Evolutionary conservation across 2,113 vertebrate species (phyloP).

Genomic region (Pelvicachromis taeniatus): DNA sequence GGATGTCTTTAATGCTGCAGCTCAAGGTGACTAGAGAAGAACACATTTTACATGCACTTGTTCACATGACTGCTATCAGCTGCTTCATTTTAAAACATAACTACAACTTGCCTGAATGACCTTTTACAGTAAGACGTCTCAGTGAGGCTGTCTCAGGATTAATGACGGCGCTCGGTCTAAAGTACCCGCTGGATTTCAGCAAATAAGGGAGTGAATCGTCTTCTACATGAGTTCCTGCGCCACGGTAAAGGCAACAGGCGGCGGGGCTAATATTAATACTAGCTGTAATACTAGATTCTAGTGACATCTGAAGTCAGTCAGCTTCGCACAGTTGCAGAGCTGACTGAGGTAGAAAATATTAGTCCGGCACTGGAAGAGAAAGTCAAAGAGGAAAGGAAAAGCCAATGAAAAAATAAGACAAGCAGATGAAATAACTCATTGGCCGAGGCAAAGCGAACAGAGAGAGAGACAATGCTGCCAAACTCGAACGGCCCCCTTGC

Average conservation of each 20-base stretch:
- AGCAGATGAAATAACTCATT: constrained; percentile 22
- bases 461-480: not conserved
- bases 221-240: not conserved
- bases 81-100: not conserved
- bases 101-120: not conserved
- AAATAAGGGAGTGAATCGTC: not conserved
- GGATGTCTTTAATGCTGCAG: not conserved
- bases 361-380: constrained; percentile 60
- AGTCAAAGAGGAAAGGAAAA: constrained; percentile 5
- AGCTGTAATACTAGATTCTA: not conserved
- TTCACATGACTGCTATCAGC: not conserved
- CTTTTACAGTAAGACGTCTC: not conserved
- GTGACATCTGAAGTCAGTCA: constrained; percentile 3
- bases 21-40: not conserved
- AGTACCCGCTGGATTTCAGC: not conserved
- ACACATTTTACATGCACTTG: not conserved
- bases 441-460: not conserved
- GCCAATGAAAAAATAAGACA: constrained; percentile 20
- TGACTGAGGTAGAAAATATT: constrained; percentile 69
- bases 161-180: not conserved
- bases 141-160: not conserved
- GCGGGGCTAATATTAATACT: not conserved
- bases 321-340: not conserved
- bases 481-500: too few relatives aligned
- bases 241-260: not conserved